phyloP scores from a whole-genome alignment of 1,140 invertebrate species.

The Neodiprion lecontei region DNA sequence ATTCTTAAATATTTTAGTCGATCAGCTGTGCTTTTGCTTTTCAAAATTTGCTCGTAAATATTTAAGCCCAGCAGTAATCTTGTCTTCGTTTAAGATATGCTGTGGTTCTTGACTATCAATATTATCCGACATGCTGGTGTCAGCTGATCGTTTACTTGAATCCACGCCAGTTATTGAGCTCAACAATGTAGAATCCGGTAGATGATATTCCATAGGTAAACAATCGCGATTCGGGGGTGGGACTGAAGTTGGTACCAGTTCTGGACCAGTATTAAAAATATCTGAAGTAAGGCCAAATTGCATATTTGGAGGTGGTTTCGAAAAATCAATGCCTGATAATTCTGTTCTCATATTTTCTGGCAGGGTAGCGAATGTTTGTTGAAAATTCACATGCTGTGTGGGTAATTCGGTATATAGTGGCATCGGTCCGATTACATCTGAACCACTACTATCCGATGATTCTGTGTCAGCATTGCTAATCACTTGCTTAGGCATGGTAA shows the following conservation, averaged over 20 bases:
- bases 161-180: conserved; percentile 1
- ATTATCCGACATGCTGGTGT: conserved; percentile 70
- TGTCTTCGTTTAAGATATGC: conserved; percentile 58
- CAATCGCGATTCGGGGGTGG: not conserved
- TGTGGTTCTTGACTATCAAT: conserved; percentile 39
- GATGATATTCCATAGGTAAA: not conserved
- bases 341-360: not conserved
- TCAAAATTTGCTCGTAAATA: conserved; percentile 70
- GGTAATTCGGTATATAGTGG: conserved; percentile 23
- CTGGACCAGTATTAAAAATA: not conserved
- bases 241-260: conserved; percentile 10
- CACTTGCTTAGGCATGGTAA: too few species aligned
- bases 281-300: conserved; percentile 1
- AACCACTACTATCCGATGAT: conserved; percentile 29
- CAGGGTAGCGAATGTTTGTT: not conserved
- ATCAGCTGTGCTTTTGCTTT: conserved; percentile 49
- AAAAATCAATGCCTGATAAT: conserved; percentile 1
- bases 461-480: not conserved
- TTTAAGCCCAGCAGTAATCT: conserved; percentile 72
- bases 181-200: not conserved
- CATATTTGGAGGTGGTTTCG: conserved; percentile 10
- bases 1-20: not conserved
- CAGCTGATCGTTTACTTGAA: conserved; percentile 35
- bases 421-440: conserved; percentile 41
- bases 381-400: not conserved